These are phyloP conservation scores for Hydropotes inermis DNA, from an alignment of 2,113 vertebrate genomes.

Conservation along the genomic window DNA sequence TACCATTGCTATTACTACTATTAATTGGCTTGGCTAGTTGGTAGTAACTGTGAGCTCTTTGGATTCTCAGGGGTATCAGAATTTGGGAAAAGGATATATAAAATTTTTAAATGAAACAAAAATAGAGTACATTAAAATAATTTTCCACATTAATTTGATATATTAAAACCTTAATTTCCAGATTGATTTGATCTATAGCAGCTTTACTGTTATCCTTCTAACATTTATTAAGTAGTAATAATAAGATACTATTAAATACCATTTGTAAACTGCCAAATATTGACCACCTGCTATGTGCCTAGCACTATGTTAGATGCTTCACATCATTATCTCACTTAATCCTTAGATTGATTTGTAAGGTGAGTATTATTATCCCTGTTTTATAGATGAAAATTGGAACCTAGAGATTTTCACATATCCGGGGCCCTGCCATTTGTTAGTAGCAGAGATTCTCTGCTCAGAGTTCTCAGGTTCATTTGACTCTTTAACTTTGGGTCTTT, in stretches of 20 bases:
- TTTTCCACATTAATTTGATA: conserved; percentile 28
- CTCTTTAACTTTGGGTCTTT: conserved; percentile 27
- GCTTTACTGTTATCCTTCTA: background rate
- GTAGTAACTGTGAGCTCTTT: conserved; percentile 45
- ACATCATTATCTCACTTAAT: conserved; percentile 46
- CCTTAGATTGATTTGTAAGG: conserved; percentile 38
- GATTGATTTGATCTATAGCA: background rate
- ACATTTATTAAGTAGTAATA: conserved; percentile 43
- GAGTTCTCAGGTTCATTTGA: background rate
- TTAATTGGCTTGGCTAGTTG: conserved; percentile 39
- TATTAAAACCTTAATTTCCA: background rate
- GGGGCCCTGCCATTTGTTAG: conserved; percentile 16
- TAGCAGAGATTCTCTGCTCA: background rate
- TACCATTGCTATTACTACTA: background rate
- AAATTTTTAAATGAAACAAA: conserved; percentile 48
- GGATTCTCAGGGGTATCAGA: conserved; percentile 15
- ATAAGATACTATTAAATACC: conserved; percentile 19
- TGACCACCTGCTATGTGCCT: conserved; percentile 74
- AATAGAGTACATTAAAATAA: conserved; percentile 17
- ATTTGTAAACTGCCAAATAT: conserved; percentile 47
- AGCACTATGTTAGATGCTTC: conserved; percentile 60
- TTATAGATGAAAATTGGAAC: conserved; percentile 48
- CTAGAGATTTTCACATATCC: background rate
- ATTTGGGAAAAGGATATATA: conserved; percentile 36
- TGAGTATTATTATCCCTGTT: conserved; percentile 66